Evolutionary conservation across 2,888 invertebrate genomes (phyloP), one percentile per base, ranked within the genome.

Genomic region (Salpingus planirostris): DNA sequence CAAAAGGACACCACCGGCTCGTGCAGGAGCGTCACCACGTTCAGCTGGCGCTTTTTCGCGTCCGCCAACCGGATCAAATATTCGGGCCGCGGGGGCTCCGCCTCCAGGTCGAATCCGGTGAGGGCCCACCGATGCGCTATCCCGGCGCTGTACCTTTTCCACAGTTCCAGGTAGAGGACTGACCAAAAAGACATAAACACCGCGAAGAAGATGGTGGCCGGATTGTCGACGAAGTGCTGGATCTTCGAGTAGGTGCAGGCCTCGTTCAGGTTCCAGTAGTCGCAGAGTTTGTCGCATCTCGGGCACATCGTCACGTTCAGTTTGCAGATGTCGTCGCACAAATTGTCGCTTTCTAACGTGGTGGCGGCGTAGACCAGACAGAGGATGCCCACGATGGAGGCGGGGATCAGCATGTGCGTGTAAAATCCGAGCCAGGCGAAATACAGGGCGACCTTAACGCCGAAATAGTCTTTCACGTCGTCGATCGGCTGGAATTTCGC

Each of bases 351-450:
- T 23, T 55, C 54, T 50, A 71, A 57, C 13, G 72, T 73, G 1
- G 63, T 39, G 26, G 70, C 59, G 41, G 76, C 77, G 50, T 74
- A 78, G 2, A 80, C 45, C 46, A 83, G 75, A 54, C 78, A 80
- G 11, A 80, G 41, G 11, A 81, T 54, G 8, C 84, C 84, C 30
- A 79, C 65, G 30, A 82, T 60, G 31, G 81, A 73, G 2, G 81
- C 77, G 8, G 82, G 80, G 44, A 87, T 80, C 33, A 88, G 65
- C 83, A 85, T 84, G 56, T 79, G 78, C 1, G 86, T 87, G 57
- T 88, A 88, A 65, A 84, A 88, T 21, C 87, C 87, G 26, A 87
- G 67, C 87, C 87, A 88, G 8, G 85, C 78, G 64, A 86, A 88
- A 61, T 88, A 87, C 34, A 88, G 66, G 1, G 80, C 85, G 46